Conservation (phyloP, 2,888 invertebrate genomes). For the Parthenolecanium corni region DNA sequence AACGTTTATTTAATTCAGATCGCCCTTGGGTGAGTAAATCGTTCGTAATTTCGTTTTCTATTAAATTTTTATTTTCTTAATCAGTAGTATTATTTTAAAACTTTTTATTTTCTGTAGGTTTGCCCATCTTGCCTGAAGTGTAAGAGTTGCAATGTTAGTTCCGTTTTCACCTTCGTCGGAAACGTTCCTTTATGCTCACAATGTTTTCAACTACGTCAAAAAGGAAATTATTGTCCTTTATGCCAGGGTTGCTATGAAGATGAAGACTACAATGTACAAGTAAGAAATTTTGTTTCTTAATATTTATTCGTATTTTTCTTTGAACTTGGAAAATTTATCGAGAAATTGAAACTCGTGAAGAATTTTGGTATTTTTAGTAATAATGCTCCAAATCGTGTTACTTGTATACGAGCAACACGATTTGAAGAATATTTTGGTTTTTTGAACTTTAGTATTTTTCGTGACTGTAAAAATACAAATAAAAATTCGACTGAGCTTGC, state of each 20-base stretch:
- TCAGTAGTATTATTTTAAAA: not conserved
- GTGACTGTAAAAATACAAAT: too few relatives aligned
- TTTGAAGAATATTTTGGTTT: too few relatives aligned
- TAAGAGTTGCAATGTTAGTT: constrained; percentile 73
- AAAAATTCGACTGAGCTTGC: too few relatives aligned
- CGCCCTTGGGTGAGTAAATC: constrained; percentile 46
- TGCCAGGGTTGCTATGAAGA: constrained; percentile 86
- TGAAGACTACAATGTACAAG: constrained; percentile 78
- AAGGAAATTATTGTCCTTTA: constrained; percentile 81
- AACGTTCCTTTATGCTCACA: constrained; percentile 74
- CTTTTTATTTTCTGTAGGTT: constrained; percentile 41
- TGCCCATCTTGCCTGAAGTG: constrained; percentile 67
- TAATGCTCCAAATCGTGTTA: too few relatives aligned
- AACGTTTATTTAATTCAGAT: constrained; percentile 44
- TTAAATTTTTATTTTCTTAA: too few relatives aligned
- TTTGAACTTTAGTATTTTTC: too few relatives aligned
- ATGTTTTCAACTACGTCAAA: constrained; percentile 75
- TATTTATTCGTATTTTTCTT: constrained; percentile 11
- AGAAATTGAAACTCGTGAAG: not conserved
- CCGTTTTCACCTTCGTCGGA: constrained; percentile 66
- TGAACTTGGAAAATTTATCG: constrained; percentile 34
- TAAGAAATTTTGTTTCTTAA: constrained; percentile 37
- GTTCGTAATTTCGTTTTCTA: too few relatives aligned
- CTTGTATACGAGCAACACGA: too few relatives aligned
- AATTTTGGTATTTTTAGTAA: too few relatives aligned